Evolutionary conservation across 2,113 vertebrate genomes (phyloP).

Genomic region (Chitala chitala): DNA sequence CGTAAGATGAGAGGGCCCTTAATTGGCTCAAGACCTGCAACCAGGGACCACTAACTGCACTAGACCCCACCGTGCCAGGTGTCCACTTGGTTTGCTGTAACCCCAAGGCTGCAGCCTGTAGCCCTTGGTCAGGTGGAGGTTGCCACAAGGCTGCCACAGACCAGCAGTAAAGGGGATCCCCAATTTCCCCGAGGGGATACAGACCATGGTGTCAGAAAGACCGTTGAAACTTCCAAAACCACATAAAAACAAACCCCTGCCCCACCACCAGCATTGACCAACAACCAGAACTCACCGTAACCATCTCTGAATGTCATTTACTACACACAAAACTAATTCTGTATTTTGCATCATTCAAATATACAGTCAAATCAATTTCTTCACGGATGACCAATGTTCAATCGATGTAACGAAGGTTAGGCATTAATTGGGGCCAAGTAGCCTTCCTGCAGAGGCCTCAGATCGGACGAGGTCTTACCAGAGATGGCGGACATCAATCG

Average conservation of each 20-base stretch:
- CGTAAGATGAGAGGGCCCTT: conserved; percentile 65
- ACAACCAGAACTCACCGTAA: not conserved
- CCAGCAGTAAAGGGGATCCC: conserved; percentile 41
- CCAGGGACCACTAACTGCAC: conserved; percentile 63
- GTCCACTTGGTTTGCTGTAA: conserved; percentile 43
- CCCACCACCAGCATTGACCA: not conserved
- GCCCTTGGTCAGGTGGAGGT: conserved; percentile 37
- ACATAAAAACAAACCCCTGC: not conserved
- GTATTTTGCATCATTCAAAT: conserved; percentile 54
- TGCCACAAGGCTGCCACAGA: conserved; percentile 43
- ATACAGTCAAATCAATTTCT: conserved; percentile 57
- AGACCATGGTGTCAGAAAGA: not conserved
- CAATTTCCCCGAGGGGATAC: conserved; percentile 1
- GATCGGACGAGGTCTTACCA: conserved; percentile 37
- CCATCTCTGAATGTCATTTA: conserved; percentile 30
- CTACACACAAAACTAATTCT: conserved; percentile 36
- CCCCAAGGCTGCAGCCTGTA: not conserved
- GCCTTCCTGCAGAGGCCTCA: conserved; percentile 51
- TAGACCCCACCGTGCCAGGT: conserved; percentile 65
- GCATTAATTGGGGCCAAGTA: conserved; percentile 56
- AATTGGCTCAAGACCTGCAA: conserved; percentile 69
- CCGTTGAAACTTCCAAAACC: conserved; percentile 6
- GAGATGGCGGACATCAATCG: conserved; percentile 33
- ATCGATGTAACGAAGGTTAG: conserved; percentile 58
- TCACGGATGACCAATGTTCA: conserved; percentile 51